Percentiles rank a stretch among this genome's conserved stretches.
These are phyloP conservation scores for Thymelicus acteon DNA, from an alignment of 2,888 invertebrate species.

Conservation along the genomic window DNA sequence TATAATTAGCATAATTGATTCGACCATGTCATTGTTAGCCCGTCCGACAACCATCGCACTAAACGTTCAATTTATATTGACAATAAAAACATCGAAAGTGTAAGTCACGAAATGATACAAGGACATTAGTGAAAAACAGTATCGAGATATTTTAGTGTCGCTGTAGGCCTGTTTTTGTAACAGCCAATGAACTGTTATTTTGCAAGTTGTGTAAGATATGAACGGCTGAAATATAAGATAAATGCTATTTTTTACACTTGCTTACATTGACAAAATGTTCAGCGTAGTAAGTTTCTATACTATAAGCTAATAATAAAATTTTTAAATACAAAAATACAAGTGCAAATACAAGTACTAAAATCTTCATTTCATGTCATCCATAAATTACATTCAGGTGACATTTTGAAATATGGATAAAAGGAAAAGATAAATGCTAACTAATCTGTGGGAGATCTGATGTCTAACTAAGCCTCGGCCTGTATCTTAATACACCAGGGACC, in stretches of 20 bases:
- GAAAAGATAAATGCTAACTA: too few species aligned
- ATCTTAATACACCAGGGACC: too few species aligned
- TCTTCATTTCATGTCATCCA: too few species aligned
- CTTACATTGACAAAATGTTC: not conserved
- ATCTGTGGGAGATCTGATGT: too few species aligned
- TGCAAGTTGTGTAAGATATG: not conserved
- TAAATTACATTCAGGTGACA: too few species aligned
- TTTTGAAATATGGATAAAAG: too few species aligned
- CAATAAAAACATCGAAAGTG: slow-evolving; percentile 62
- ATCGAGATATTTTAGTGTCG: slow-evolving; percentile 37
- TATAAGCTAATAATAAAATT: too few species aligned
- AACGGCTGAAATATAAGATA: not conserved
- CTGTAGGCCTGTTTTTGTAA: slow-evolving; percentile 34
- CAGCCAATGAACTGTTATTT: slow-evolving; percentile 6
- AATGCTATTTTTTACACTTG: not conserved
- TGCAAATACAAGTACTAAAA: too few species aligned
- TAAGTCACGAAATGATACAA: slow-evolving; percentile 68
- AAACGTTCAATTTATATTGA: slow-evolving; percentile 31
- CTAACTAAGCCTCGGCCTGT: too few species aligned
- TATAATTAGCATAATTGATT: slow-evolving; percentile 26
- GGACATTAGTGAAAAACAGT: slow-evolving; percentile 53
- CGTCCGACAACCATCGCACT: slow-evolving; percentile 5
- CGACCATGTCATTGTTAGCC: slow-evolving; percentile 22
- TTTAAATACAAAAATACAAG: too few species aligned
- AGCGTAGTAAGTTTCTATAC: too few species aligned